phyloP scores from a whole-genome alignment of 2,888 invertebrate species.

The Conops quadrifasciatus region DNA sequence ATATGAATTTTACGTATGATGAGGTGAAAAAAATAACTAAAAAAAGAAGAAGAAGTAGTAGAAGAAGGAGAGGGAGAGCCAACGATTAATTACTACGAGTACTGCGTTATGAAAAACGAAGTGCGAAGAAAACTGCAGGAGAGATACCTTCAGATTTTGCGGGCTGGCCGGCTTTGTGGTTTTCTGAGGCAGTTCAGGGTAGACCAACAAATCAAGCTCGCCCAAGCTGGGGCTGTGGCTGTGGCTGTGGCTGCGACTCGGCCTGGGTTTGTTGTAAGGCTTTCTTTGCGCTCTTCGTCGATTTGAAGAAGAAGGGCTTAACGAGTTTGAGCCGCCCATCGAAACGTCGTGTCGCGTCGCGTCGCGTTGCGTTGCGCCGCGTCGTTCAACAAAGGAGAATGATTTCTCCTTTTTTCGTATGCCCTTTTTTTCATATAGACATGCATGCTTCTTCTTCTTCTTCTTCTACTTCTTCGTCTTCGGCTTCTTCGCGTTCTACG shows the following conservation, averaged over 20 bases:
- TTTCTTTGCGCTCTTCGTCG: slow-evolving; percentile 36
- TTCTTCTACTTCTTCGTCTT: too few species aligned
- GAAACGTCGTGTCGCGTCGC: too few species aligned
- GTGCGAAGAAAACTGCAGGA: slow-evolving; percentile 27
- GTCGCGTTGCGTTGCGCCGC: too few species aligned
- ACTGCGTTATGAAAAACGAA: slow-evolving; percentile 9
- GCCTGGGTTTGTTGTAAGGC: slow-evolving; percentile 16
- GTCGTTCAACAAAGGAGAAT: too few species aligned
- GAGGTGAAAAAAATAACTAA: slow-evolving; percentile 45
- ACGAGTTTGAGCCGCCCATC: slow-evolving; percentile 42
- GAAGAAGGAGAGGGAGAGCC: not conserved
- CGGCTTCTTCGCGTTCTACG: too few species aligned
- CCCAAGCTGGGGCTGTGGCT: not conserved
- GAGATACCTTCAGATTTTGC: not conserved
- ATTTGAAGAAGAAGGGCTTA: slow-evolving; percentile 39
- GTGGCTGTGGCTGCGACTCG: not conserved
- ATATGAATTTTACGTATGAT: slow-evolving; percentile 32
- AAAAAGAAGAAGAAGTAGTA: not conserved
- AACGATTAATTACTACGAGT: too few species aligned
- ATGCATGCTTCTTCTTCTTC: too few species aligned
- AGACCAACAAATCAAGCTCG: not conserved
- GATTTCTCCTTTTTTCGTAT: too few species aligned
- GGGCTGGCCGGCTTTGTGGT: not conserved
- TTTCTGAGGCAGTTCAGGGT: not conserved
- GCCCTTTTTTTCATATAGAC: too few species aligned